These are phyloP conservation scores for Pristionchus entomophagus DNA, from an alignment of 2,888 invertebrate genomes.

Conservation along the genomic window DNA sequence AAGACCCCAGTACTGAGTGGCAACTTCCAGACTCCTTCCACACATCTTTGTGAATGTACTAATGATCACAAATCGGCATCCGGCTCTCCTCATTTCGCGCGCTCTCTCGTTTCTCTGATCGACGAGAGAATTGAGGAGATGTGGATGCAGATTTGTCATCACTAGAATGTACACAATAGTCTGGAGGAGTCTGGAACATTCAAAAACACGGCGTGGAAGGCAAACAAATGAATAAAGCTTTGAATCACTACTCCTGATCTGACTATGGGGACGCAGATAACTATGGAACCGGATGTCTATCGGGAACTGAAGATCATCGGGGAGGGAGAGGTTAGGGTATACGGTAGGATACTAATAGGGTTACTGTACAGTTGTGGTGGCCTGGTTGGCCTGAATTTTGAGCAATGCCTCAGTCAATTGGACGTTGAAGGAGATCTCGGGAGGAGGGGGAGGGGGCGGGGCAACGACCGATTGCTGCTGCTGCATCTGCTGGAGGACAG, in stretches of 20 bases:
- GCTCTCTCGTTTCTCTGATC: too few relatives aligned
- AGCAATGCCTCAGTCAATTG: slow-evolving; percentile 43
- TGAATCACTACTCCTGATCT: background rate
- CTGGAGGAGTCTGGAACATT: slow-evolving; percentile 17
- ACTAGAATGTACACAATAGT: background rate
- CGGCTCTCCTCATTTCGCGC: too few relatives aligned
- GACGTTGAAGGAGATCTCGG: slow-evolving; percentile 10
- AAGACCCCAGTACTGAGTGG: slow-evolving; percentile 42
- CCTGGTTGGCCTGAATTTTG: slow-evolving; percentile 27
- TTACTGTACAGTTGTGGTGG: slow-evolving; percentile 37
- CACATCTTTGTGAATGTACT: background rate
- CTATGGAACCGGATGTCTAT: slow-evolving; percentile 13
- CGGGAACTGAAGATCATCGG: slow-evolving; percentile 30
- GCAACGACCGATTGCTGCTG: slow-evolving; percentile 1
- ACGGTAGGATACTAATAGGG: background rate
- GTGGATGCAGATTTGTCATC: too few relatives aligned
- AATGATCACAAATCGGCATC: too few relatives aligned
- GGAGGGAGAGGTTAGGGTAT: background rate
- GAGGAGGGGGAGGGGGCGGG: slow-evolving; percentile 5
- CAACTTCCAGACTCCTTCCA: slow-evolving; percentile 1
- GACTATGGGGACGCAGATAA: background rate
- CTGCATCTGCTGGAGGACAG: slow-evolving; percentile 42
- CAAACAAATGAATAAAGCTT: slow-evolving; percentile 22
- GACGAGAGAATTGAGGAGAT: too few relatives aligned
- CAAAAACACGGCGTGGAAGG: background rate